Evolutionary conservation across 2,888 invertebrate genomes (phyloP).

Genomic region (Epiblema foenella): DNA sequence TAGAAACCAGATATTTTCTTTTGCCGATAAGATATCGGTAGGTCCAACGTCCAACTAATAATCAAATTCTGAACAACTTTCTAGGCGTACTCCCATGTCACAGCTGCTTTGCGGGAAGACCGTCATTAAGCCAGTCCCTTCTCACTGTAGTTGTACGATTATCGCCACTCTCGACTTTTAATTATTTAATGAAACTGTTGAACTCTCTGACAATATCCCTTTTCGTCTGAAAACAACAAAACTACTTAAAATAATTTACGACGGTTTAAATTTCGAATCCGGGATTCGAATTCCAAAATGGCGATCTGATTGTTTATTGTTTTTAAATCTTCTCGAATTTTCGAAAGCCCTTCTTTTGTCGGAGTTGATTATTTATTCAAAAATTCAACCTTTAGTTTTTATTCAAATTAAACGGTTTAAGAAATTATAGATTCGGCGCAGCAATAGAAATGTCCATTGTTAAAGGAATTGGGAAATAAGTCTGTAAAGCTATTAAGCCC

Average conservation of each 20-base stretch:
- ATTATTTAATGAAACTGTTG: slow-evolving; percentile 30
- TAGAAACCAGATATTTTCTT: not conserved
- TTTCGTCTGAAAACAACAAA: not conserved
- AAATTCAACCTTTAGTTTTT: slow-evolving; percentile 33
- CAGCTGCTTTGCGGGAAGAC: slow-evolving; percentile 21
- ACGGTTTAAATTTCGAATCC: slow-evolving; percentile 2
- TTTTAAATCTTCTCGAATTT: slow-evolving; percentile 25
- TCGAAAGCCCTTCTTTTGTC: slow-evolving; percentile 4
- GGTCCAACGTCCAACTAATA: no score
- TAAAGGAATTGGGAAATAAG: slow-evolving; percentile 4
- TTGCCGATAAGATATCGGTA: not conserved
- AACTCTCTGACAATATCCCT: slow-evolving; percentile 4
- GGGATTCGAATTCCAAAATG: slow-evolving; percentile 24
- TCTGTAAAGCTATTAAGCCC: slow-evolving; percentile 3
- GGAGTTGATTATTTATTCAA: slow-evolving; percentile 15
- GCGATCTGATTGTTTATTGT: slow-evolving; percentile 31
- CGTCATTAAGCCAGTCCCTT: slow-evolving; percentile 35
- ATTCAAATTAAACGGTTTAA: slow-evolving; percentile 12
- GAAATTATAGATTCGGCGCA: slow-evolving; percentile 19
- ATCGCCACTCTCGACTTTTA: slow-evolving; percentile 37
- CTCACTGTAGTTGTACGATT: slow-evolving; percentile 26
- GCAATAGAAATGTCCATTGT: slow-evolving; percentile 17
- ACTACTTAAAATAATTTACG: not conserved
- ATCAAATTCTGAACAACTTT: slow-evolving; percentile 8
- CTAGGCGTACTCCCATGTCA: slow-evolving; percentile 6